Evolutionary conservation across 2,888 invertebrate genomes (phyloP).

Genomic region (Cephus sareptanus): DNA sequence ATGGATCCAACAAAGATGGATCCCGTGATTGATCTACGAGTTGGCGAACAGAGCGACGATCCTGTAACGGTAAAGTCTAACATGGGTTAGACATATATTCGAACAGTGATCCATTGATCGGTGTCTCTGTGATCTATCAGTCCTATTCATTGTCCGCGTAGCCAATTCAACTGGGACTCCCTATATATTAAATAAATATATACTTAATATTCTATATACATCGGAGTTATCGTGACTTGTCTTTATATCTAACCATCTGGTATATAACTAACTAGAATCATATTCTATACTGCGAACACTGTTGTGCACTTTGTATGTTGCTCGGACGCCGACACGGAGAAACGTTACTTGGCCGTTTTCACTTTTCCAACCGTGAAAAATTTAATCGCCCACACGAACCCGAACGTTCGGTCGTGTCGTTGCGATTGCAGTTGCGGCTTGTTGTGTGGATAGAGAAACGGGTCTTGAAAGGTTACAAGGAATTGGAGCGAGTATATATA

Average conservation of each 20-base stretch:
- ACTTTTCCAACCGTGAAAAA: background rate
- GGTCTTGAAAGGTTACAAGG: background rate
- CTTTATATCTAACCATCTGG: background rate
- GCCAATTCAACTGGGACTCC: background rate
- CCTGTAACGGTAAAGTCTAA: background rate
- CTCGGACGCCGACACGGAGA: background rate
- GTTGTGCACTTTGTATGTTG: background rate
- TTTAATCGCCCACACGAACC: background rate
- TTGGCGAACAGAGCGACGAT: background rate
- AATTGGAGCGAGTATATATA: background rate
- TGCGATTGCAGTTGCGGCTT: background rate
- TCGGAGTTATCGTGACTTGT: background rate
- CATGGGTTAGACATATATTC: background rate
- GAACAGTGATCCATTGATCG: conserved; percentile 4
- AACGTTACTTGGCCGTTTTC: background rate
- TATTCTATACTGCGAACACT: background rate
- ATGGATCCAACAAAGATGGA: background rate
- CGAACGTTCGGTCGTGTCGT: background rate
- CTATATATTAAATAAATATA: background rate
- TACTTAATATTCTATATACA: background rate
- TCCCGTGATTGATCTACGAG: background rate
- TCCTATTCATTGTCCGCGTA: background rate
- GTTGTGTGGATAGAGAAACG: background rate
- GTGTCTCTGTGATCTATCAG: background rate
- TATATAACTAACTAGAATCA: background rate